Base-by-base conservation (phyloP, 2,888 invertebrate species). In the Archaeoteleia sp. region DNA sequence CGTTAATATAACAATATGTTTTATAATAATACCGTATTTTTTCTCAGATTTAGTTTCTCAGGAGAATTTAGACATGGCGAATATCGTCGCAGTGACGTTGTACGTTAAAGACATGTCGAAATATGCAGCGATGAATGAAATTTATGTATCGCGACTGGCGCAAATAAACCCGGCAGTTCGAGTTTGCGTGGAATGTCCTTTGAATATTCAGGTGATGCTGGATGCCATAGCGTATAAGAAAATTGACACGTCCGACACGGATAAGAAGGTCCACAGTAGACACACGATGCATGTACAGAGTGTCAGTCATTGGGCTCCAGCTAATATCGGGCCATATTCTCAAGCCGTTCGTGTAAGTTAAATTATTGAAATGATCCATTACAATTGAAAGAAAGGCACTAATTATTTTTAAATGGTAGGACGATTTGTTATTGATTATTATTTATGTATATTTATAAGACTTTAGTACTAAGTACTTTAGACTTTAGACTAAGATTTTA, bases 281-380 rank as follows among this genome's bases (percentile, higher is more conserved):
- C 88, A 91, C 68, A 94, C 94, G 4, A 94, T 97, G 93, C 97
- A 97, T 83, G 96, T 97, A 30, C 97, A 97, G 86, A 93, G 96
- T 67, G 91, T 97, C 76, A 97, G 96, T 17, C 96, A 97, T 85
- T 97, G 97, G 97, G 96, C 97, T n/a, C 97, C 97, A 0, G 96
- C 97, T 63, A 97, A 96, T 83, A 97, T 97, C 76, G 97, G 97
- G 37, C 97, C 97, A 3, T 97, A 97, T 84, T 97, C 97, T 82
- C 97, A 97, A 87, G 94, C 95, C 1, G 90, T 94, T 63, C 91
- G 92, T 88, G 95, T 95, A 85, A 85, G 87, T 78, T 15, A 46
- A 34, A 43, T 32, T 58, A 23, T 3, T 29, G 9, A 49, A 45
- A 46, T 46, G 42, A 40, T 45, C 32, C 12, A 27, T 39, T 13